These are phyloP conservation scores for Takifugu ocellatus DNA, from an alignment of 2,797 vertebrate genomes.

Conservation along the genomic window DNA sequence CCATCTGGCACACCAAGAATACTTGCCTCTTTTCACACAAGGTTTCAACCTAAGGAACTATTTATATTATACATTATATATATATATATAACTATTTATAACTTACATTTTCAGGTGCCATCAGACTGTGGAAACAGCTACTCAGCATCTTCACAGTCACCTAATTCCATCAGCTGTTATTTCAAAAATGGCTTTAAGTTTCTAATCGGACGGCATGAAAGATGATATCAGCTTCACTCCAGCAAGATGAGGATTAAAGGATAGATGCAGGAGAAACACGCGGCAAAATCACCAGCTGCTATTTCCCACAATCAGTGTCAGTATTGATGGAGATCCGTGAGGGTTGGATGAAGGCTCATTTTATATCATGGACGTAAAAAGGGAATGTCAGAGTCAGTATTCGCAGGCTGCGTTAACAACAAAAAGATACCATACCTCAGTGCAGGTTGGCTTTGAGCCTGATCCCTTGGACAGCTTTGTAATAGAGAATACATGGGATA, in stretches of 20 bases:
- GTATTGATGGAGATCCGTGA: conserved; percentile 43
- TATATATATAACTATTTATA: not conserved
- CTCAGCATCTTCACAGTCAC: not conserved
- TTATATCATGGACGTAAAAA: conserved; percentile 46
- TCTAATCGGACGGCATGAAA: conserved; percentile 35
- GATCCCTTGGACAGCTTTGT: conserved; percentile 78
- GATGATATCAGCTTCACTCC: conserved; percentile 13
- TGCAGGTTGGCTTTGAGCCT: conserved; percentile 74
- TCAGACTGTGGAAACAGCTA: not conserved
- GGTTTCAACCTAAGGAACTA: too few relatives aligned
- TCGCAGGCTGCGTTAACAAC: conserved; percentile 49
- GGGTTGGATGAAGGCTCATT: conserved; percentile 38
- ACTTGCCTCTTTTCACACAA: too few relatives aligned
- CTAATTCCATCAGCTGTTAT: not conserved
- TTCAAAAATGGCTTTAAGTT: conserved; percentile 23
- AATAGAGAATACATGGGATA: conserved; percentile 70
- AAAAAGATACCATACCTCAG: conserved; percentile 71
- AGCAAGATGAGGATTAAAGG: conserved; percentile 29
- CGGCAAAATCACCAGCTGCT: conserved; percentile 17
- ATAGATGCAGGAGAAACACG: conserved; percentile 30
- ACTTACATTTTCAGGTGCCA: not conserved
- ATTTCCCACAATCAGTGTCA: conserved; percentile 33
- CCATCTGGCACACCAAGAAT: too few relatives aligned
- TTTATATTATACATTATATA: too few relatives aligned
- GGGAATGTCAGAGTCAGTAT: conserved; percentile 34